phyloP scores from a whole-genome alignment of 30 jellyfish, hydroid and myxozoan species.

The Hydra vulgaris region DNA sequence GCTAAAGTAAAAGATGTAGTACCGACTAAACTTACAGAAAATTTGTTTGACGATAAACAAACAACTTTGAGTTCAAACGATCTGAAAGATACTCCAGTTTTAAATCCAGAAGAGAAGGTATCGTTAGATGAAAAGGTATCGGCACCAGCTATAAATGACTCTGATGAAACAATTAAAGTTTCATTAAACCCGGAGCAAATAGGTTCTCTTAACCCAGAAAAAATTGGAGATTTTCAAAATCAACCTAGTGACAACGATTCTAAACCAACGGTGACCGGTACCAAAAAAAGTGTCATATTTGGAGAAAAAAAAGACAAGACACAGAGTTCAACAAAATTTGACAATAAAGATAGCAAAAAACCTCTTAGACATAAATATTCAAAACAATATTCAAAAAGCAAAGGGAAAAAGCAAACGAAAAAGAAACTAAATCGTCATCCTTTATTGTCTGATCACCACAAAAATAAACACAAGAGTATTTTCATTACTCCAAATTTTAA shows the following conservation, averaged over 20 bases:
- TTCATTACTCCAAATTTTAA: too few species aligned
- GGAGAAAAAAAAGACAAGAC: background rate
- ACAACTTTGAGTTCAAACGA: background rate
- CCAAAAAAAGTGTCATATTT: constrained; percentile 7
- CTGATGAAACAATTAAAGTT: background rate
- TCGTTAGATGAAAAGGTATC: background rate
- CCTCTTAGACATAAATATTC: background rate
- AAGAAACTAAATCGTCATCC: too few species aligned
- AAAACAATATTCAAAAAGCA: background rate
- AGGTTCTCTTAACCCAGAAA: constrained; percentile 4
- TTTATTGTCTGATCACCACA: too few species aligned
- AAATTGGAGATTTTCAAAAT: background rate
- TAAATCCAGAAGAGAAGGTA: background rate
- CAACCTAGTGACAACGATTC: background rate
- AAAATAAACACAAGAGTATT: too few species aligned
- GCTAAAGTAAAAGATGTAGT: background rate
- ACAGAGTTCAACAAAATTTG: background rate
- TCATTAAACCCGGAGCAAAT: constrained; percentile 20
- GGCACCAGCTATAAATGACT: background rate
- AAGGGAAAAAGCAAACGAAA: too few species aligned
- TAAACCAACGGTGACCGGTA: constrained; percentile 26
- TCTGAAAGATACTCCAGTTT: constrained; percentile 1
- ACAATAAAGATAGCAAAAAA: too few species aligned
- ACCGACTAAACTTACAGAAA: background rate
- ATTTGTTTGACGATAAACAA: background rate